Evolutionary conservation across 2,797 vertebrate species (phyloP), one percentile per base, ranked within the genome.

Genomic region (Allobates femoralis): DNA sequence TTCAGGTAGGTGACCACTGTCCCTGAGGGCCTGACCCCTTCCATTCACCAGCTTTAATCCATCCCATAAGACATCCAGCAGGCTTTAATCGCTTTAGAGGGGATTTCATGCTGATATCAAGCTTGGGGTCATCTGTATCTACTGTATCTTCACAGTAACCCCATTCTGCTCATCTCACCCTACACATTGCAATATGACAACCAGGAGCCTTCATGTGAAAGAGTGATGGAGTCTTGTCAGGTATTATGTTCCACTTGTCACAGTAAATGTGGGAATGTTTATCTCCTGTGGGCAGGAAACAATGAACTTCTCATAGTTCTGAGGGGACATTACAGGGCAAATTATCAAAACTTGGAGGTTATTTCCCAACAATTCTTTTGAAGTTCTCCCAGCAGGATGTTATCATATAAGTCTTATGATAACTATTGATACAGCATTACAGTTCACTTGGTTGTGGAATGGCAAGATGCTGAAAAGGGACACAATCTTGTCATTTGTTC

Each of bases 1-100:
- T 89, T 93, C 94, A 94, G 95, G 96, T 96, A 95, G 96, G 95
- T 37, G 15, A 21, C 21, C 14, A n/a, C 15, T 11, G 19, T 50
- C 30, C 18, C 8, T 51, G 16, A 62, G 21, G 50, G 41, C 28
- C 30, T 76, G 67, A 81, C 23, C 69, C n/a, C 37, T 30, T 14
- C 51, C 66, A 53, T n/a, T 50, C 50, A 74, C 51, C 50, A 14
- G 30, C n/a, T 76, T 51, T 69, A 83, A 78, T 83, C 80, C 60
- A 76, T 66, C 55, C 73, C 71, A 6, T 78, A 60, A 77, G 28
- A 81, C 41, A 67, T 15, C 41, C 14, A 50, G 37, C 15, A 50
- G 75, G 46, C 30, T 26, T 21, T 83, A 87, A 87, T 84, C 82
- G 82, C 53, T 87, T 87, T 87, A 87, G 34, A 66, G 67, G 41